Conservation (phyloP, 2,797 vertebrate genomes). For the Tarsius wallacei region DNA sequence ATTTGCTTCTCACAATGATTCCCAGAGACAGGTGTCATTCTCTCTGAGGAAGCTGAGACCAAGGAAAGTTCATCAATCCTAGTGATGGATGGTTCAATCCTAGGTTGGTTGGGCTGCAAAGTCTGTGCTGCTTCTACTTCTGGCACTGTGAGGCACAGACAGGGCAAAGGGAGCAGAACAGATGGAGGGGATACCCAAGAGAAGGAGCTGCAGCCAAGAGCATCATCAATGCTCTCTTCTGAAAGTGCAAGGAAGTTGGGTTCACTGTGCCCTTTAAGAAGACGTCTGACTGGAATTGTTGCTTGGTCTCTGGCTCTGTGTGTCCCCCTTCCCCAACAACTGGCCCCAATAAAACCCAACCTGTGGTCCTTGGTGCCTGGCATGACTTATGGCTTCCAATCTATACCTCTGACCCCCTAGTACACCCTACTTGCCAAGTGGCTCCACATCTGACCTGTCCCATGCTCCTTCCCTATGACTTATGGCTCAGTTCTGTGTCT, state of each 20-base stretch:
- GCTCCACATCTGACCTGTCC: not conserved
- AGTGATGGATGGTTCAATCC: not conserved
- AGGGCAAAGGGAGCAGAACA: not conserved
- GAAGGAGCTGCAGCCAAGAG: not conserved
- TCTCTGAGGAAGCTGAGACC: not conserved
- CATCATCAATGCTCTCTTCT: not conserved
- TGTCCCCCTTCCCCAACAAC: not conserved
- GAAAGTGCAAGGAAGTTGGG: not conserved
- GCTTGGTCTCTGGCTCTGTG: not conserved
- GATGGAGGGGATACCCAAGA: not conserved
- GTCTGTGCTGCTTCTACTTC: not conserved
- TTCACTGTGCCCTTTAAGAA: not conserved
- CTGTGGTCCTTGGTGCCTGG: not conserved
- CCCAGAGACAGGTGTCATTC: not conserved
- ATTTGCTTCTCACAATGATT: not conserved
- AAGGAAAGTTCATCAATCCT: not conserved
- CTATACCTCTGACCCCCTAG: not conserved
- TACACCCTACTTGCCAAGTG: not conserved
- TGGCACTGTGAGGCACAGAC: rapidly evolving
- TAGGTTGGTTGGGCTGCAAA: not conserved
- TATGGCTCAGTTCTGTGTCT: not conserved
- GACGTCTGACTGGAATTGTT: not conserved
- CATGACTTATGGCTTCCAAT: not conserved
- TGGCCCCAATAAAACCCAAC: not conserved
- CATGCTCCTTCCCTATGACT: not conserved